Evolutionary conservation across 2,797 vertebrate species (phyloP).

Genomic region (Anomalospiza imberbis): DNA sequence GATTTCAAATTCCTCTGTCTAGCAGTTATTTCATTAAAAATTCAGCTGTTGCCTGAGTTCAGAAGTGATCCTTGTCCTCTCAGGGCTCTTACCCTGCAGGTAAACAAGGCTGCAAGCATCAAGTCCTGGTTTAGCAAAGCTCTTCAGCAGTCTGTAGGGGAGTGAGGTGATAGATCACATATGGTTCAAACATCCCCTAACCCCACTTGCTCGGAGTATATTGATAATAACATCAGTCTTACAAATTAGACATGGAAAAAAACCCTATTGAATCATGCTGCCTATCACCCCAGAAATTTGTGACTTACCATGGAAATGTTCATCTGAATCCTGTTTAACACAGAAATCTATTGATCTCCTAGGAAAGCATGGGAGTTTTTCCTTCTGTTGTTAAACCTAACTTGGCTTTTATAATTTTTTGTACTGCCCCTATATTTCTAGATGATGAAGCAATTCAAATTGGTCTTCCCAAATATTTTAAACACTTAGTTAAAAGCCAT

Average conservation of each 20-base stretch:
- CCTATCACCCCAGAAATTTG: not conserved
- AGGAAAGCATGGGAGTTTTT: fast-evolving
- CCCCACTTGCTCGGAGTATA: not conserved
- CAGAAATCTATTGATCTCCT: not conserved
- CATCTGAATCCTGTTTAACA: not conserved
- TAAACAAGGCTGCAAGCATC: not conserved
- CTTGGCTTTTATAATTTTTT: not conserved
- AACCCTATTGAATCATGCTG: not conserved
- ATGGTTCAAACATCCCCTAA: not conserved
- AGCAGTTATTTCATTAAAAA: conserved; percentile 1
- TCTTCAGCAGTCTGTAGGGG: not conserved
- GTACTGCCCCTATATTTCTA: not conserved
- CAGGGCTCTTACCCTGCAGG: not conserved
- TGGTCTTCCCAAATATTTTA: not conserved
- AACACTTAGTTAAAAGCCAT: not conserved
- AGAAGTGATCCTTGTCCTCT: conserved; percentile 16
- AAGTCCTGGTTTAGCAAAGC: not conserved
- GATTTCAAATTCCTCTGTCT: not conserved
- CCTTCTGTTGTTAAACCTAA: not conserved
- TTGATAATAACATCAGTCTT: not conserved
- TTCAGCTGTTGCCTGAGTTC: not conserved
- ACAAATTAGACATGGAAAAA: not conserved
- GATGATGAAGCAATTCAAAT: not conserved
- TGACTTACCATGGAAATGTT: not conserved
- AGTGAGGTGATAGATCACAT: not conserved